Percentiles rank a stretch among this genome's conserved stretches.
phyloP scores from a whole-genome alignment of 1,140 invertebrate genomes.

The Proctacanthus coquilletti region DNA sequence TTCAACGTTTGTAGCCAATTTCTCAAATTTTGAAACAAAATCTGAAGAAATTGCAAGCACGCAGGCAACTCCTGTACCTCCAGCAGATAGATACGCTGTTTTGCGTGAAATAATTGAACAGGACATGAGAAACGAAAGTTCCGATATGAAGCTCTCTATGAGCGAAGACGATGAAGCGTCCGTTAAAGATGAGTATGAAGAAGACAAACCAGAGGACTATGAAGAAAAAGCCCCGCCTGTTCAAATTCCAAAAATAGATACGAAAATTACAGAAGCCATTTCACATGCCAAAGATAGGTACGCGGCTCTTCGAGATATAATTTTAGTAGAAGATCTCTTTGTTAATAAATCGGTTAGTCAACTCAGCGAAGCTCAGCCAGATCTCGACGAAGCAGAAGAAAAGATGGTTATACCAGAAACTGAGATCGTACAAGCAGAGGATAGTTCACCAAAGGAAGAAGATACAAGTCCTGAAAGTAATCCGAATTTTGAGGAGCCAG shows the following conservation, averaged over 20 bases:
- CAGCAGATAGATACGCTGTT: slow-evolving; percentile 63
- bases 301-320: slow-evolving; percentile 52
- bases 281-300: slow-evolving; percentile 44
- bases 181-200: slow-evolving; percentile 18
- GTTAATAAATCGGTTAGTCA: slow-evolving; percentile 33
- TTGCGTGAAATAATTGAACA: slow-evolving; percentile 66
- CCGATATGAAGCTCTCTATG: slow-evolving; percentile 30
- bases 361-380: too few species aligned
- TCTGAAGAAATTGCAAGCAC: slow-evolving; percentile 13
- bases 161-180: slow-evolving; percentile 31
- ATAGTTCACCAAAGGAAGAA: slow-evolving; percentile 22
- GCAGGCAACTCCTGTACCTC: slow-evolving; percentile 26
- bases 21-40: slow-evolving; percentile 37
- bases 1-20: slow-evolving; percentile 39
- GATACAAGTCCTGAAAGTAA: slow-evolving; percentile 10
- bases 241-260: slow-evolving; percentile 21
- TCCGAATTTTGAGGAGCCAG: too few species aligned
- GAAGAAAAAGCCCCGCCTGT: slow-evolving; percentile 6
- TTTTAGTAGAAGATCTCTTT: slow-evolving; percentile 38
- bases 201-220: slow-evolving; percentile 10
- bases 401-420: too few species aligned
- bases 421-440: slow-evolving; percentile 13
- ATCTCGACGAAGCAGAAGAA: too few species aligned
- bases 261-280: slow-evolving; percentile 31
- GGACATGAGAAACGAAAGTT: slow-evolving; percentile 42